Percentiles rank a stretch among this genome's conserved stretches.
phyloP scores from a whole-genome alignment of 1,140 invertebrate genomes.

The Habropoda laboriosa region DNA sequence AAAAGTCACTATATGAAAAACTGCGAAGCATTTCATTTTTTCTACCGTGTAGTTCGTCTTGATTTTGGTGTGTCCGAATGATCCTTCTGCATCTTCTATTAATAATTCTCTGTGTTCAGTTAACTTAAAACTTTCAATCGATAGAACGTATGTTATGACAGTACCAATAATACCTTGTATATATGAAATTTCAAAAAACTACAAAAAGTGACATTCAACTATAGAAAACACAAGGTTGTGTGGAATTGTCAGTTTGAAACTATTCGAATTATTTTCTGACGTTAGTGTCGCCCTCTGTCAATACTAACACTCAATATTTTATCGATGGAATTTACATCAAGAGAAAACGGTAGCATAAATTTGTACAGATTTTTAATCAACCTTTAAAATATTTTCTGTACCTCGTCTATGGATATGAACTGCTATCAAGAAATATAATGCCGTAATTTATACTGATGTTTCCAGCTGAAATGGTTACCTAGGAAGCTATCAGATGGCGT shows the following conservation, averaged over 20 bases:
- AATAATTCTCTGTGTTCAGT: background rate
- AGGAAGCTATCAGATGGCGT: no score
- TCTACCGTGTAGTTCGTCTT: background rate
- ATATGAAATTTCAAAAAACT: background rate
- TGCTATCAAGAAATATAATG: no score
- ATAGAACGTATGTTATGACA: background rate
- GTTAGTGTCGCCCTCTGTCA: background rate
- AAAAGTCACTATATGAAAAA: background rate
- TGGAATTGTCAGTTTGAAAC: slow-evolving; percentile 10
- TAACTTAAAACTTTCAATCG: background rate
- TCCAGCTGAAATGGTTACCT: no score
- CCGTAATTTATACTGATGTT: no score
- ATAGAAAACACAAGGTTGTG: background rate
- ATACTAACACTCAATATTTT: no score
- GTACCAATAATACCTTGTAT: background rate
- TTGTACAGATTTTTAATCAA: no score
- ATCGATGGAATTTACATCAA: no score
- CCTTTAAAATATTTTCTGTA: no score
- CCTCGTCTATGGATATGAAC: no score
- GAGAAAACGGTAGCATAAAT: no score
- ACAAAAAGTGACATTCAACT: background rate
- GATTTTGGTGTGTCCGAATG: background rate
- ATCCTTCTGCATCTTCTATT: slow-evolving; percentile 12
- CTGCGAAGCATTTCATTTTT: no score
- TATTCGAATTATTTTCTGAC: background rate